A percentile compares a stretch with the other conserved stretches of the same genome.
Evolutionary conservation across 2,797 vertebrate species (phyloP).

Genomic region (Ceryle rudis): DNA sequence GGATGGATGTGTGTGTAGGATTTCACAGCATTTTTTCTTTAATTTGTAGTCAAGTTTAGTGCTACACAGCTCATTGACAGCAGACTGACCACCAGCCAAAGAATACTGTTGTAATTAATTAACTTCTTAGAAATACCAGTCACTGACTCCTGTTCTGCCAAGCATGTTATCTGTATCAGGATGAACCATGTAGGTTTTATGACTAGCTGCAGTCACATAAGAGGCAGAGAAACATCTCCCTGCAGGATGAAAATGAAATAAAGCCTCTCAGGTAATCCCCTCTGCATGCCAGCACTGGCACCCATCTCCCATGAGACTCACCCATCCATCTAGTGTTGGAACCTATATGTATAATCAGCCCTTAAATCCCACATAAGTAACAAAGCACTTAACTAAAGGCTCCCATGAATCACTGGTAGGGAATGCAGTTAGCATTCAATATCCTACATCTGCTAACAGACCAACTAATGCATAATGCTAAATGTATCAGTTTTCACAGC

Average conservation of each 20-base stretch:
- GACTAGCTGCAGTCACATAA: not conserved
- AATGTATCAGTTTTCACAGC: not conserved
- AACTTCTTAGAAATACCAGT: not conserved
- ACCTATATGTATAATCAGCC: not conserved
- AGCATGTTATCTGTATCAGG: not conserved
- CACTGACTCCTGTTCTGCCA: not conserved
- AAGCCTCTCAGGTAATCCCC: not conserved
- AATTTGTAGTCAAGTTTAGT: not conserved
- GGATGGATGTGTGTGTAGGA: not conserved
- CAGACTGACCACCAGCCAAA: not conserved
- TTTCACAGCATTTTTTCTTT: not conserved
- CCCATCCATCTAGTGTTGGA: not conserved
- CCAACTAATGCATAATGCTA: not conserved
- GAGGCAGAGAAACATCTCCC: not conserved
- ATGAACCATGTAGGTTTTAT: not conserved
- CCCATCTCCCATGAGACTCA: not conserved
- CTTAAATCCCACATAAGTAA: constrained; percentile 21
- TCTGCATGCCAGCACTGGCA: not conserved
- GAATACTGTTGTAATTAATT: not conserved
- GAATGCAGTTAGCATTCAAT: not conserved
- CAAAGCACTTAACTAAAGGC: not conserved
- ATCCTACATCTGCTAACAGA: not conserved
- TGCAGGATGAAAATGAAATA: not conserved
- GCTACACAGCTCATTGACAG: not conserved
- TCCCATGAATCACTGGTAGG: not conserved